These are phyloP conservation scores for Ophion obscuratus DNA, from an alignment of 2,888 invertebrate genomes.

Conservation along the genomic window DNA sequence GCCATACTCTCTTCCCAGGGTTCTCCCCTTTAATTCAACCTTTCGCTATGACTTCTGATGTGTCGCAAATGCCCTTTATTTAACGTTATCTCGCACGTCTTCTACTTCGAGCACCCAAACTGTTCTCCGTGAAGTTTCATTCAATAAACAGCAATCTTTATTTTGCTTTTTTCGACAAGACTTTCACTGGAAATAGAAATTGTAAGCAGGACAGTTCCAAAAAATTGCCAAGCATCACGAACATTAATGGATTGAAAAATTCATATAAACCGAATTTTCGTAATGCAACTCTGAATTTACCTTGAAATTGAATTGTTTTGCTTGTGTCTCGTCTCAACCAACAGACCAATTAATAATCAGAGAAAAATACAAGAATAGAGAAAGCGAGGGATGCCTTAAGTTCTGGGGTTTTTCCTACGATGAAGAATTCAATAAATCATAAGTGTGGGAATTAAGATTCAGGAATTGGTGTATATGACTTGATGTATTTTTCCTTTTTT, in stretches of 20 bases:
- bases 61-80: not conserved
- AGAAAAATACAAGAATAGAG: not conserved
- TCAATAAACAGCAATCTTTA: not conserved
- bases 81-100: not conserved
- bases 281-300: not conserved
- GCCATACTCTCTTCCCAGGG: not conserved
- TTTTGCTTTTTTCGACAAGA: not conserved
- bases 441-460: not conserved
- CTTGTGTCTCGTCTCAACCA: not conserved
- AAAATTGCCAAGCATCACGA: not conserved
- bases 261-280: not conserved
- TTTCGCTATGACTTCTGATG: not conserved
- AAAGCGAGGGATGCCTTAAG: not conserved
- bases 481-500: not conserved
- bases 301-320: not conserved
- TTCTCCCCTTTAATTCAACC: constrained; percentile 1
- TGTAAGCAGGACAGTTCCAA: no score
- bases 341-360: not conserved
- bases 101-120: not conserved
- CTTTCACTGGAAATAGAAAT: not conserved
- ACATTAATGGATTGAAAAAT: not conserved
- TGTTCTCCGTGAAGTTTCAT: not conserved
- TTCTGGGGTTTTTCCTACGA: not conserved
- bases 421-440: not conserved
- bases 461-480: not conserved